phyloP scores from a whole-genome alignment of 30 jellyfish, hydroid and myxozoan genomes.

The Hydra vulgaris region DNA sequence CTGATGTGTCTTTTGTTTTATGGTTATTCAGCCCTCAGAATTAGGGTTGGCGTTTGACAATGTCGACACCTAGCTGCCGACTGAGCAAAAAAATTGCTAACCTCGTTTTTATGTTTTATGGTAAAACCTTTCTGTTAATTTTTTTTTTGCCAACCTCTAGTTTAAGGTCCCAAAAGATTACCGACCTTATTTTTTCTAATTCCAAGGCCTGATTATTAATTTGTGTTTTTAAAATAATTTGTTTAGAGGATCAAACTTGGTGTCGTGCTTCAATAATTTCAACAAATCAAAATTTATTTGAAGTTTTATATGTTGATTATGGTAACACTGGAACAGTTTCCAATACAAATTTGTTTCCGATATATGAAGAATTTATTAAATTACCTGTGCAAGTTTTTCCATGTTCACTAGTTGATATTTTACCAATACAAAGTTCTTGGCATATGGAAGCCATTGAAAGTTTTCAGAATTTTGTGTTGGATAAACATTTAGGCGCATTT shows the following conservation, averaged over 20 bases:
- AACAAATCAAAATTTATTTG: constrained; percentile 17
- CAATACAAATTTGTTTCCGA: constrained; percentile 27
- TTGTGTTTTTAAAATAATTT: no score
- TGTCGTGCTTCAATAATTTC: constrained; percentile 48
- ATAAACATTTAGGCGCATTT: constrained; percentile 56
- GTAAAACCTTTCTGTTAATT: no score
- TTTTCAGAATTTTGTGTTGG: constrained; percentile 48
- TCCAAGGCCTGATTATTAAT: no score
- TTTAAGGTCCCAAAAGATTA: no score
- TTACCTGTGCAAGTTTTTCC: constrained; percentile 74
- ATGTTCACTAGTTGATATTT: constrained; percentile 48
- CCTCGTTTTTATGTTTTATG: no score
- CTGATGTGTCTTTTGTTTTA: no score
- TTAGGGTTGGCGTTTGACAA: no score
- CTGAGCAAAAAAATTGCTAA: no score
- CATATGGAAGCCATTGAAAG: constrained; percentile 4
- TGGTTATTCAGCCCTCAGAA: no score
- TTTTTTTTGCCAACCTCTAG: no score
- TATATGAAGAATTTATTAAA: constrained; percentile 38
- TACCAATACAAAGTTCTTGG: constrained; percentile 36
- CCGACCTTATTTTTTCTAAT: no score
- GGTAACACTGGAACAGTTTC: constrained; percentile 56
- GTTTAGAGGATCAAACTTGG: constrained; percentile 58
- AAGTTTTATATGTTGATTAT: constrained; percentile 53
- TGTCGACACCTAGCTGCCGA: no score